Evolutionary conservation across 2,113 vertebrate species (phyloP).

Genomic region (Zapornia atra): DNA sequence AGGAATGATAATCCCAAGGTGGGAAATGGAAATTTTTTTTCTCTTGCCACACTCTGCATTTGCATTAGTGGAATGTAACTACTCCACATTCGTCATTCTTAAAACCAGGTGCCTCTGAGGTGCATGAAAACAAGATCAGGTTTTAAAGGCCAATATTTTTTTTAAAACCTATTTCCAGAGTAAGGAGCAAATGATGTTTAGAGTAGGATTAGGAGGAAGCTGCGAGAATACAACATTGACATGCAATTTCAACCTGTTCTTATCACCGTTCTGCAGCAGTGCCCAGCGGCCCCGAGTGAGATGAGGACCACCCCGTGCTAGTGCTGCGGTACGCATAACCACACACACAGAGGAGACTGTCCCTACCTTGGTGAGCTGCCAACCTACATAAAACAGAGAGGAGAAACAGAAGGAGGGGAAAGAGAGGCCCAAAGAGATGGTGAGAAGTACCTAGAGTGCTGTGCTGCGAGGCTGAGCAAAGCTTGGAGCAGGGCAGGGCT

Average conservation of each 20-base stretch:
- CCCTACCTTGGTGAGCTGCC: not conserved
- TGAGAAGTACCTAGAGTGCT: not conserved
- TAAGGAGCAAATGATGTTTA: not conserved
- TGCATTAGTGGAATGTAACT: not conserved
- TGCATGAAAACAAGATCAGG: not conserved
- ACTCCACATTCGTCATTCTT: not conserved
- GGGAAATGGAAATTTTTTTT: not conserved
- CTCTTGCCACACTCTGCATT: not conserved
- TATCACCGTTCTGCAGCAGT: not conserved
- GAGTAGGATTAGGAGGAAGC: not conserved
- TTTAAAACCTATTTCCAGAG: not conserved
- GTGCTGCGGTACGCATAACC: not conserved
- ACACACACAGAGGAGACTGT: rapidly evolving
- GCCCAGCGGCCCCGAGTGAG: rapidly evolving
- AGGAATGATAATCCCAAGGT: not conserved
- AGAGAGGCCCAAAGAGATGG: not conserved
- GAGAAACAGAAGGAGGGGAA: not conserved
- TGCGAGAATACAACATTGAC: not conserved
- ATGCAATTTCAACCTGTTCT: not conserved
- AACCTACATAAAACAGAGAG: not conserved
- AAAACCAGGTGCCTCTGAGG: not conserved
- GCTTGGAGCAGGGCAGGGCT: not conserved
- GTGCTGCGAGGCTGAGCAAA: not conserved
- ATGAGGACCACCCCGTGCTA: not conserved
- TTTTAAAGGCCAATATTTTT: not conserved